phyloP scores from a whole-genome alignment of 1,140 invertebrate genomes.

The Aphelenchoides fujianensis region DNA sequence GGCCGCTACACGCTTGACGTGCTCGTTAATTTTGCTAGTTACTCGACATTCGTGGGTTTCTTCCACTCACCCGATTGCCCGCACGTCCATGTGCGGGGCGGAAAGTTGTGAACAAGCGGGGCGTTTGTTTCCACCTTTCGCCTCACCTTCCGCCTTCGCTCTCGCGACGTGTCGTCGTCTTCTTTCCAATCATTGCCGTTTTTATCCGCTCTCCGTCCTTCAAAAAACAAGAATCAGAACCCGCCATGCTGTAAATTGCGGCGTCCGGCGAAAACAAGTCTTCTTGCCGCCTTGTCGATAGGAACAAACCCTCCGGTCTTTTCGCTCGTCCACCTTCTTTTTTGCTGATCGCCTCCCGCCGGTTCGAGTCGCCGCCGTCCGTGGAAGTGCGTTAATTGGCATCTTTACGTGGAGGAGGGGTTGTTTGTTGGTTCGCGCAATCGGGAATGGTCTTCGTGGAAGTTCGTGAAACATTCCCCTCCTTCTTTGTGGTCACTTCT shows the following conservation, averaged over 20 bases:
- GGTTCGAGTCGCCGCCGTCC: too few relatives aligned
- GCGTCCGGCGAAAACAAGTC: neutral
- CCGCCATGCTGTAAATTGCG: neutral
- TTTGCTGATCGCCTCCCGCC: too few relatives aligned
- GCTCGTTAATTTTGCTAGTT: constrained; percentile 3
- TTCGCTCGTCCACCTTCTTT: neutral
- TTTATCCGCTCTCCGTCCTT: neutral
- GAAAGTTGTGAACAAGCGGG: neutral
- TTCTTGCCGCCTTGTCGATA: neutral
- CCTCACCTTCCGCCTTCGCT: too few relatives aligned
- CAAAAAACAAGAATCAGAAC: neutral
- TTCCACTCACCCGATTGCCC: neutral
- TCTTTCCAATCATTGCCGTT: constrained; percentile 5
- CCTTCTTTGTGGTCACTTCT: too few relatives aligned
- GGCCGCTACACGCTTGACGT: too few relatives aligned
- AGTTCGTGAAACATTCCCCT: too few relatives aligned
- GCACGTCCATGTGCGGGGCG: neutral
- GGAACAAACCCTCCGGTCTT: neutral
- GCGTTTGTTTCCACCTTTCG: too few relatives aligned
- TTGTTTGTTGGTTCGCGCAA: too few relatives aligned
- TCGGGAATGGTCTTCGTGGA: too few relatives aligned
- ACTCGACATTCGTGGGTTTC: neutral
- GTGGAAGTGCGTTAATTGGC: too few relatives aligned
- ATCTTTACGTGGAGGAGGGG: too few relatives aligned
- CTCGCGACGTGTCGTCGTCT: neutral